Conservation (phyloP, 2,888 invertebrate species). For the Strigamia transsilvanica region DNA sequence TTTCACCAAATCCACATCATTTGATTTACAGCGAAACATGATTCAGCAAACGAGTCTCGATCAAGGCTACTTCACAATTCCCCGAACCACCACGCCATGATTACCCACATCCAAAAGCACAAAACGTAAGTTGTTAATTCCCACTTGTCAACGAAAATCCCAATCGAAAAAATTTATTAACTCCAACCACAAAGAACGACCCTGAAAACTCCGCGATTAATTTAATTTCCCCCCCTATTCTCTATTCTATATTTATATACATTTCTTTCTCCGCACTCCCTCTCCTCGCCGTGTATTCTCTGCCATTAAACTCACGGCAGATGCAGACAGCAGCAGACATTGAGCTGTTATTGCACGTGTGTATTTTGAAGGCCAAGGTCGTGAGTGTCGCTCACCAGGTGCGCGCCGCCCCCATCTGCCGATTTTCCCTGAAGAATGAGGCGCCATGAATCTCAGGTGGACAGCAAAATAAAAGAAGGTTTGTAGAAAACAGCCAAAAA, state of each 20-base stretch:
- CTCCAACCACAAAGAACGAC: background rate
- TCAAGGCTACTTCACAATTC: background rate
- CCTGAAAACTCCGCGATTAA: background rate
- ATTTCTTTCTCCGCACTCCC: background rate
- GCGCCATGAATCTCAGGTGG: constrained; percentile 42
- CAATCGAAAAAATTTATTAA: too few relatives aligned
- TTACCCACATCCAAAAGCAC: background rate
- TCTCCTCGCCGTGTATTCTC: background rate
- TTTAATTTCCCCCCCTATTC: too few relatives aligned
- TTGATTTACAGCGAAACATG: background rate
- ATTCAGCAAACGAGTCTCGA: background rate
- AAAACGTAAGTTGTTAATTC: background rate
- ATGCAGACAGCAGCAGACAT: constrained; percentile 28
- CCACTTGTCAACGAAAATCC: constrained; percentile 9
- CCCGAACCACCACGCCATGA: background rate
- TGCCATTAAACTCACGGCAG: constrained; percentile 14
- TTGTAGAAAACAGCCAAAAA: constrained; percentile 13
- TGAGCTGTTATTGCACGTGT: constrained; percentile 40
- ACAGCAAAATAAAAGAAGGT: background rate
- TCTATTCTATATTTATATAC: background rate
- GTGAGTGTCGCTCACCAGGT: constrained; percentile 35
- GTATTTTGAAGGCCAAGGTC: constrained; percentile 41
- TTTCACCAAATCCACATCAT: background rate
- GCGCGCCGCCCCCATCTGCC: constrained; percentile 8
- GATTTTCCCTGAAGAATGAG: constrained; percentile 31